A percentile compares a stretch with the other conserved stretches of the same genome.
Conservation (phyloP, 2,888 invertebrate species). For the Malthinus flaveolus region DNA sequence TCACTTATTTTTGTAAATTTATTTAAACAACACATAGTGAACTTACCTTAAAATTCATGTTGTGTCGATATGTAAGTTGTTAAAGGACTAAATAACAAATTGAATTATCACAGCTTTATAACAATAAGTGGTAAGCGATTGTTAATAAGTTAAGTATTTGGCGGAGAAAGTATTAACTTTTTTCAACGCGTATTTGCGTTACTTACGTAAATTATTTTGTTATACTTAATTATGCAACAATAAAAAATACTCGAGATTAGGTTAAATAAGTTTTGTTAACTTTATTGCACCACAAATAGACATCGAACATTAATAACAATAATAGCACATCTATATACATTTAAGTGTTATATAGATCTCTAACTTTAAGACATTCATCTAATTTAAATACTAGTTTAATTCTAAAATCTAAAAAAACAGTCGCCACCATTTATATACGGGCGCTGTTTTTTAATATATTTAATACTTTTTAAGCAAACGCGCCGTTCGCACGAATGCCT, state of each 20-base stretch:
- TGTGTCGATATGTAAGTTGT: constrained; percentile 9
- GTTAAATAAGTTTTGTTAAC: constrained; percentile 34
- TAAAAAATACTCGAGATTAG: constrained; percentile 20
- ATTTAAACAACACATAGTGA: too few relatives aligned
- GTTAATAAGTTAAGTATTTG: constrained; percentile 36
- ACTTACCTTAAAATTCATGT: constrained; percentile 23
- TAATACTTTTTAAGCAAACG: constrained; percentile 26
- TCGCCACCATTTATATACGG: constrained; percentile 35
- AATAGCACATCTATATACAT: constrained; percentile 35
- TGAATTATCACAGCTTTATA: constrained; percentile 36
- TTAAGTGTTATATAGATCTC: constrained; percentile 39
- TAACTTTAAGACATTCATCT: constrained; percentile 31
- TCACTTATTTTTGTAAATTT: too few relatives aligned
- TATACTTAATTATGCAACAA: constrained; percentile 31
- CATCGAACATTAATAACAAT: constrained; percentile 50
- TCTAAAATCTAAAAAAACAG: constrained; percentile 39
- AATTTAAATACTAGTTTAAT: constrained; percentile 4
- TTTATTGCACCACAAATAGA: constrained; percentile 54
- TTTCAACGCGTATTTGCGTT: constrained; percentile 27
- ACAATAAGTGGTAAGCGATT: constrained; percentile 43
- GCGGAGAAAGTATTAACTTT: constrained; percentile 40
- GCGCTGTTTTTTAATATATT: constrained; percentile 38
- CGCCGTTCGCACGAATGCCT: constrained; percentile 39
- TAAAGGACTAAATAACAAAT: constrained; percentile 11
- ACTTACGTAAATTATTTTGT: constrained; percentile 41